phyloP scores from a whole-genome alignment of 2,113 vertebrate genomes.

The Chaetorhynchus papuensis region DNA sequence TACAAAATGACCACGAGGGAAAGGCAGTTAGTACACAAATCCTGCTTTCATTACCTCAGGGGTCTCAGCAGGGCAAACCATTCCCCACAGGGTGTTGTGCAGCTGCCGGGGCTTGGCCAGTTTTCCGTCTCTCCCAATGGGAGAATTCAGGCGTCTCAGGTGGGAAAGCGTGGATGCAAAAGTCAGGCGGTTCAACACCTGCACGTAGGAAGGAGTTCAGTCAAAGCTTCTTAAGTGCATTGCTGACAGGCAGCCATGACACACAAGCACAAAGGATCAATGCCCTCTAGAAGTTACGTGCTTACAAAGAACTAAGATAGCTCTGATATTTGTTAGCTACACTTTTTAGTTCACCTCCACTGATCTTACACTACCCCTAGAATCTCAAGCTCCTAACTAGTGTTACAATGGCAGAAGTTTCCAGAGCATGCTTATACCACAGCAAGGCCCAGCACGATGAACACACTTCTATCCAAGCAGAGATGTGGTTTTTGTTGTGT shows the following conservation, averaged over 20 bases:
- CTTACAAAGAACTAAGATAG: background rate
- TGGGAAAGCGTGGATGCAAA: constrained; percentile 97
- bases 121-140: constrained; percentile 95
- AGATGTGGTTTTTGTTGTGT: background rate
- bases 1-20: fast-evolving
- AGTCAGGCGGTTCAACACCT: constrained; percentile 96
- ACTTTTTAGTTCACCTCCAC: background rate
- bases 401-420: background rate
- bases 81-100: constrained; percentile 97
- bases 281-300: background rate
- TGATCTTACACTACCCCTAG: background rate
- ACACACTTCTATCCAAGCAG: background rate
- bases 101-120: constrained; percentile 96
- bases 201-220: background rate
- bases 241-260: background rate
- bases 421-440: background rate
- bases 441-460: background rate
- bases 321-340: background rate
- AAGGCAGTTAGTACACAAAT: background rate
- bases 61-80: constrained; percentile 98
- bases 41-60: constrained; percentile 83
- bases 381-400: background rate
- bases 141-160: constrained; percentile 92
- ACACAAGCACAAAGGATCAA: background rate
- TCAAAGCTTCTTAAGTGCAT: background rate